phyloP scores from a whole-genome alignment of 1,140 invertebrate species.

The Sitophilus oryzae region DNA sequence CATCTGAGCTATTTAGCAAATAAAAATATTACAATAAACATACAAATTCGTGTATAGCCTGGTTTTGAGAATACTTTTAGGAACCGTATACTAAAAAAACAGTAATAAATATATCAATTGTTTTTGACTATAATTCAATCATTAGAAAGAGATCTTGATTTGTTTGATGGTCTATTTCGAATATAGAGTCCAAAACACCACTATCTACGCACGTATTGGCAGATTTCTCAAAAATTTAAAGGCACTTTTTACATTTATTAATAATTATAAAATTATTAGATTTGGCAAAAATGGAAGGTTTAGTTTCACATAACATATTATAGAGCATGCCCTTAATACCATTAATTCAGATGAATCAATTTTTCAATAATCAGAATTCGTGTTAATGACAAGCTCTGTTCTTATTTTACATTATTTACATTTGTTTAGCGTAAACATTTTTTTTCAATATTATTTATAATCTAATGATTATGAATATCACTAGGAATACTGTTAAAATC shows the following conservation, averaged over 20 bases:
- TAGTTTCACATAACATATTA: conserved; percentile 35
- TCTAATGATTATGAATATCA: neutral
- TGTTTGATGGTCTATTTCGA: neutral
- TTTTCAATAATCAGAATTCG: no score
- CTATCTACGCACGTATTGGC: conserved; percentile 17
- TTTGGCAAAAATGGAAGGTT: conserved; percentile 45
- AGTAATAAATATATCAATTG: no score
- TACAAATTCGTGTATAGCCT: no score
- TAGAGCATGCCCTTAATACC: conserved; percentile 16
- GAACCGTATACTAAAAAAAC: no score
- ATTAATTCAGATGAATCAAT: neutral
- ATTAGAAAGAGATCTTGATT: no score
- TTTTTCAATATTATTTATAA: neutral
- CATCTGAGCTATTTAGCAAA: conserved; percentile 10
- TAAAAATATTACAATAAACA: no score
- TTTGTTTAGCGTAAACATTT: no score
- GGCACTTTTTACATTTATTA: conserved; percentile 42
- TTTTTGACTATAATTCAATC: no score
- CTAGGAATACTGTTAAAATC: neutral
- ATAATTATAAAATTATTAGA: conserved; percentile 24
- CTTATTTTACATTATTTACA: no score
- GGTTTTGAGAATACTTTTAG: no score
- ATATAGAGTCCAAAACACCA: conserved; percentile 7
- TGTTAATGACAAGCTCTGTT: no score
- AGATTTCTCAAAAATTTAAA: conserved; percentile 36